These are phyloP conservation scores for Phallusia fumigata DNA, from an alignment of 23 tunicate genomes.

Conservation along the genomic window DNA sequence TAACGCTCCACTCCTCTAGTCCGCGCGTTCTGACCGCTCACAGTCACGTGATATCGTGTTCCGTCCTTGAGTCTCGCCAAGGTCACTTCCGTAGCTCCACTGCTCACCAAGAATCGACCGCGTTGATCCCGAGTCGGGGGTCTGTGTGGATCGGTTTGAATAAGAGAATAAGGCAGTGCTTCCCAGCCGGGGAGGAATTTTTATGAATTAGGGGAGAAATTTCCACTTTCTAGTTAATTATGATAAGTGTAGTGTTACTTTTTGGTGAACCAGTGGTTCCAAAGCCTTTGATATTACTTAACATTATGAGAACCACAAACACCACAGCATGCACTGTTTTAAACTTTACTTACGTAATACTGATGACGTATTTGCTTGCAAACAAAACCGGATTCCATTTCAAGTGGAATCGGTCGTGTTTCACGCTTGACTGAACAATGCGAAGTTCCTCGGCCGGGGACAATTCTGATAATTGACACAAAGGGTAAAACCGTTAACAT, in stretches of 20 bases:
- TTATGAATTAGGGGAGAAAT: too few species aligned
- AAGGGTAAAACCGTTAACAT: background rate
- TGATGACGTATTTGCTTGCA: conserved; percentile 50
- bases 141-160: too few species aligned
- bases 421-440: conserved; percentile 35
- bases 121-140: conserved; percentile 39
- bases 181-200: too few species aligned
- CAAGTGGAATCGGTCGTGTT: conserved; percentile 41
- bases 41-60: conserved; percentile 62
- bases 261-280: too few species aligned
- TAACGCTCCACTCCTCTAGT: conserved; percentile 55
- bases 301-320: background rate
- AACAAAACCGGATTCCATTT: conserved; percentile 45
- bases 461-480: conserved; percentile 39
- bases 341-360: conserved; percentile 24
- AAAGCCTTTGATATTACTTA: background rate
- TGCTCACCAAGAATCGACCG: conserved; percentile 18
- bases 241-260: too few species aligned
- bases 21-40: conserved; percentile 50
- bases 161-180: too few species aligned
- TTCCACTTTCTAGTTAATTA: too few species aligned
- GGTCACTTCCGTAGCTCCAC: conserved; percentile 34
- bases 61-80: conserved; percentile 44
- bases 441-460: conserved; percentile 60
- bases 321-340: background rate